phyloP scores from a whole-genome alignment of 2,888 invertebrate species.

The Ectemnius lituratus region DNA sequence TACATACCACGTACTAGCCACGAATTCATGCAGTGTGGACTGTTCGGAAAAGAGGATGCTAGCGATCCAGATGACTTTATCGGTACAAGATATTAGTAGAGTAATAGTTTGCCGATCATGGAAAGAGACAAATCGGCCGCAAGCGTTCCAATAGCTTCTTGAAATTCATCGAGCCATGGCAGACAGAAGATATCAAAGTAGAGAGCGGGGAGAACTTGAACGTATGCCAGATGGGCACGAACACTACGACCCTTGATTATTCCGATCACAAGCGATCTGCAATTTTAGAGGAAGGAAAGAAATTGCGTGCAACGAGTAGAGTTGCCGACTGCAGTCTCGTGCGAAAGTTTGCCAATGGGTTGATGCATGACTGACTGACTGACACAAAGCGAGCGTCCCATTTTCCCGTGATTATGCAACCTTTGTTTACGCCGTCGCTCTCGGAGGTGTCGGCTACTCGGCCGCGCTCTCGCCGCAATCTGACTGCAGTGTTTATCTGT shows the following conservation, averaged over 20 bases:
- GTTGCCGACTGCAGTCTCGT: constrained; percentile 19
- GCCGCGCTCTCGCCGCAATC: constrained; percentile 31
- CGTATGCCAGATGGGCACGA: too few relatives aligned
- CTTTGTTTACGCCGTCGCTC: constrained; percentile 53
- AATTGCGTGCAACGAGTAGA: constrained; percentile 1
- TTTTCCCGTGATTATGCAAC: constrained; percentile 57
- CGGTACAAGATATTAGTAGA: too few relatives aligned
- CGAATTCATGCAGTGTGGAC: too few relatives aligned
- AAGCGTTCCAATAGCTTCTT: too few relatives aligned
- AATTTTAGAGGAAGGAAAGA: background rate
- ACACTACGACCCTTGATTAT: background rate
- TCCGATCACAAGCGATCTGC: background rate
- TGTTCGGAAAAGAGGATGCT: too few relatives aligned
- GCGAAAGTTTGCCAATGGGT: constrained; percentile 26
- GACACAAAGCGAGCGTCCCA: constrained; percentile 43
- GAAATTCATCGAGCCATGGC: too few relatives aligned
- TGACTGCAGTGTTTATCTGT: constrained; percentile 17
- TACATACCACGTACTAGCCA: too few relatives aligned
- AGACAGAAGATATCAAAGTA: too few relatives aligned
- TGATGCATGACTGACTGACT: constrained; percentile 14
- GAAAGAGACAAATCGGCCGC: too few relatives aligned
- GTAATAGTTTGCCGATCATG: too few relatives aligned
- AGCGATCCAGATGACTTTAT: too few relatives aligned
- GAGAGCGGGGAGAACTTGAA: too few relatives aligned
- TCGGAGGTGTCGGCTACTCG: constrained; percentile 42